Conservation (phyloP, 2,888 invertebrate species). For the Bimastos eiseni region DNA sequence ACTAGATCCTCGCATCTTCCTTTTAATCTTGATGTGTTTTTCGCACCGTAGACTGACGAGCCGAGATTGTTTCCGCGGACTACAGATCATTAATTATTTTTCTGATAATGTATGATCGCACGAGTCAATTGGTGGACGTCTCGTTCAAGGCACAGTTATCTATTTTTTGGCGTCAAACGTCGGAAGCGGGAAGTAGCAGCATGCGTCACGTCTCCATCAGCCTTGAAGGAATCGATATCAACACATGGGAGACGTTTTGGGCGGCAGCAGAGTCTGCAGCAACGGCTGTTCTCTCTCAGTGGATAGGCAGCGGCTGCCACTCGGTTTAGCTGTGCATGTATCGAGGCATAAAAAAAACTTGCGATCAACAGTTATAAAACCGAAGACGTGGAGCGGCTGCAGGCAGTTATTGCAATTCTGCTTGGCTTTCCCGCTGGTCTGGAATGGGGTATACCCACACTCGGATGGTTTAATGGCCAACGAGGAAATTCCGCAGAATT, state of each 20-base stretch:
- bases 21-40: too few species aligned
- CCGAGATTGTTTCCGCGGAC: background rate
- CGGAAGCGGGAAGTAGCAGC: background rate
- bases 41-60: background rate
- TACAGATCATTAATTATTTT: background rate
- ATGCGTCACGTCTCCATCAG: background rate
- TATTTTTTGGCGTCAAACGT: background rate
- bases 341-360: background rate
- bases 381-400: too few species aligned
- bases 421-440: background rate
- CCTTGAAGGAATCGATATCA: constrained; percentile 2
- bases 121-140: background rate
- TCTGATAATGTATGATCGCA: too few species aligned
- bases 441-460: background rate
- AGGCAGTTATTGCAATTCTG: background rate
- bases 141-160: background rate
- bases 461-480: background rate
- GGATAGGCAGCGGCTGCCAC: background rate
- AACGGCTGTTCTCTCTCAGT: background rate
- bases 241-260: background rate
- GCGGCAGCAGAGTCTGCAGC: too few species aligned
- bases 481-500: background rate
- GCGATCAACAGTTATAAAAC: background rate
- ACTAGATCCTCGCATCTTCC: too few species aligned
- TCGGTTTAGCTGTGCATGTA: background rate